Evolutionary conservation across 2,113 vertebrate genomes (phyloP).

Genomic region (Empidonax traillii): DNA sequence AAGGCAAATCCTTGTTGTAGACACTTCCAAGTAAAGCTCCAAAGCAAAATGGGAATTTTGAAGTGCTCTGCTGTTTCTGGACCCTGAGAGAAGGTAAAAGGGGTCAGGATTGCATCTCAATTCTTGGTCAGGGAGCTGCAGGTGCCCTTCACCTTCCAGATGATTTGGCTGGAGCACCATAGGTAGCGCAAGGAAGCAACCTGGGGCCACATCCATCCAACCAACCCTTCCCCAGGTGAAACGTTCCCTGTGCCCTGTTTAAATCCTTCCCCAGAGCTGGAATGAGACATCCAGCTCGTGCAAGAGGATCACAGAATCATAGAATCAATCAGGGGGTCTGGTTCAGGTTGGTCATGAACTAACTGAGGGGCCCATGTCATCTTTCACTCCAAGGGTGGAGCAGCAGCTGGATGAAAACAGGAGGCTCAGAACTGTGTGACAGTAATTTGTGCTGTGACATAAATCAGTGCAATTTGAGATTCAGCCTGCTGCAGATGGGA

Average conservation of each 20-base stretch:
- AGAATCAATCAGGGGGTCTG: rapidly evolving
- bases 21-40: neutral
- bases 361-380: neutral
- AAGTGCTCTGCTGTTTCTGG: neutral
- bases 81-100: neutral
- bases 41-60: neutral
- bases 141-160: neutral
- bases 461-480: neutral
- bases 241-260: neutral
- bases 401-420: neutral
- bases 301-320: neutral
- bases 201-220: neutral
- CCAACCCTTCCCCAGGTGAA: neutral
- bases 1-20: neutral
- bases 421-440: neutral
- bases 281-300: neutral
- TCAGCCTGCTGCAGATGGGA: neutral
- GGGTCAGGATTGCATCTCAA: neutral
- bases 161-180: neutral
- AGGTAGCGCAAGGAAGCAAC: neutral
- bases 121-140: neutral
- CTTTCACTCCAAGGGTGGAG: neutral
- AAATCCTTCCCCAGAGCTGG: neutral
- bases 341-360: neutral
- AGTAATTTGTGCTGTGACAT: neutral